A percentile compares a stretch with the other conserved stretches of the same genome.
These are phyloP conservation scores for Oxyruncus cristatus DNA, from an alignment of 2,113 vertebrate genomes.

Conservation along the genomic window DNA sequence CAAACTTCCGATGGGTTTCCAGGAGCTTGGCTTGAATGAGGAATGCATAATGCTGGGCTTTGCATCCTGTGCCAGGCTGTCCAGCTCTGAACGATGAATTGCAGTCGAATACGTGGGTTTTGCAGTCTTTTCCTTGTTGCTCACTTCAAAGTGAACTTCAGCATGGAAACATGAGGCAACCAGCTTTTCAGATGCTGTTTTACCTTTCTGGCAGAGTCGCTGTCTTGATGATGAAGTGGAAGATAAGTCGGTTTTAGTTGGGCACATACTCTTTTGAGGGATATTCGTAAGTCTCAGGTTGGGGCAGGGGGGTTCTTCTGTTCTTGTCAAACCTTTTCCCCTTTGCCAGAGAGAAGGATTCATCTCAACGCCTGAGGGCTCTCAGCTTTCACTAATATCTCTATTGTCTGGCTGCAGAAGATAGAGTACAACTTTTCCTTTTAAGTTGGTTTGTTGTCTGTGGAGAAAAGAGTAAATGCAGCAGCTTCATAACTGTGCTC, in stretches of 20 bases:
- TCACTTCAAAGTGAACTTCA: neutral
- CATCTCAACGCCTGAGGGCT: neutral
- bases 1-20: constrained; percentile 23
- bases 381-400: neutral
- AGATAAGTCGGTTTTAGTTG: neutral
- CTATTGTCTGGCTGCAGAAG: neutral
- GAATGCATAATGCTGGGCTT: constrained; percentile 15
- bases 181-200: neutral
- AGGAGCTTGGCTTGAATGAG: constrained; percentile 29
- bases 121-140: neutral
- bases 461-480: neutral
- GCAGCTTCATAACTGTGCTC: neutral
- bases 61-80: neutral
- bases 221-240: neutral
- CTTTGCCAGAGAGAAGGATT: neutral
- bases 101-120: neutral
- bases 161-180: neutral
- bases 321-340: neutral
- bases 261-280: neutral
- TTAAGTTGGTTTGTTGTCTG: neutral
- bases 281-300: neutral
- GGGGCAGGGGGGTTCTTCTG: neutral
- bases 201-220: neutral
- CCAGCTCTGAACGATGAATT: neutral
- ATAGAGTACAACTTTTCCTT: neutral